Percentiles rank a stretch among this genome's conserved stretches.
Evolutionary conservation across 2,888 invertebrate genomes (phyloP).

Genomic region (Carabus problematicus): DNA sequence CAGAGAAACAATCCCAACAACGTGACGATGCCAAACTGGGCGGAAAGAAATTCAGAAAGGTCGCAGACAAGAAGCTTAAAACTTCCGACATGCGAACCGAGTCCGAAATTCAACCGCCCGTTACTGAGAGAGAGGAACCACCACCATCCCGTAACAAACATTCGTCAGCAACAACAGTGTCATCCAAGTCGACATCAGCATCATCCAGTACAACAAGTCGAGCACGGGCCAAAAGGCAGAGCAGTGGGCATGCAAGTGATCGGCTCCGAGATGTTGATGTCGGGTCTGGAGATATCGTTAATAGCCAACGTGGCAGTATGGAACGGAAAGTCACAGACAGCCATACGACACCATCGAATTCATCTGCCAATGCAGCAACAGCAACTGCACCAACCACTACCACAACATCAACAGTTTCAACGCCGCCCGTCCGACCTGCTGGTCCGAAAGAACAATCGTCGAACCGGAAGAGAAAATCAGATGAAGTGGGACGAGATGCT

Average conservation of each 20-base stretch:
- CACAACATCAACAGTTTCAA: background rate
- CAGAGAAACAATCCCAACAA: conserved; percentile 45
- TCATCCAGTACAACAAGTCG: conserved; percentile 23
- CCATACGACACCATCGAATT: conserved; percentile 18
- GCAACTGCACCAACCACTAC: conserved; percentile 50
- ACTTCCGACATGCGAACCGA: conserved; percentile 82
- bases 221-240: conserved; percentile 45
- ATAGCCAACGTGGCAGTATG: conserved; percentile 63
- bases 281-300: conserved; percentile 70
- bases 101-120: conserved; percentile 73
- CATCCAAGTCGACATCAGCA: conserved; percentile 17
- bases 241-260: conserved; percentile 62
- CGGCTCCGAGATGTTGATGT: conserved; percentile 72
- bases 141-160: conserved; percentile 56
- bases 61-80: conserved; percentile 84
- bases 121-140: conserved; percentile 80
- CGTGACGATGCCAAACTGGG: conserved; percentile 48
- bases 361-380: conserved; percentile 28
- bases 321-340: conserved; percentile 55
- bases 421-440: conserved; percentile 24
- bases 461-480: conserved; percentile 59
- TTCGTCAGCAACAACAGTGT: conserved; percentile 45
- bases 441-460: conserved; percentile 47
- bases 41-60: conserved; percentile 67
- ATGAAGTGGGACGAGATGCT: conserved; percentile 52